phyloP scores from a whole-genome alignment of 2,113 vertebrate genomes.

The Danionella cerebrum region DNA sequence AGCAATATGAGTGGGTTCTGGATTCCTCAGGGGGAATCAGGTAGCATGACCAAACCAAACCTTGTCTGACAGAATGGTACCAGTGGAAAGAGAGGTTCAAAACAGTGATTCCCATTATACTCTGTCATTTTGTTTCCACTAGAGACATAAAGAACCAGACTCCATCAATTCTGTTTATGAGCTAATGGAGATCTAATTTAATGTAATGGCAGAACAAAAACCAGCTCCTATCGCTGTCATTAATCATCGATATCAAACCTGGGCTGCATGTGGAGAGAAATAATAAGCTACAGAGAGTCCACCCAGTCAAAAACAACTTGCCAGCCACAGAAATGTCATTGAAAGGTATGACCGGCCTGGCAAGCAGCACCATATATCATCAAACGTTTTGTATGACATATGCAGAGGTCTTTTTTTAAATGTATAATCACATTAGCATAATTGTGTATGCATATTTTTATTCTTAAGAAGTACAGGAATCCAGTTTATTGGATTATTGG shows the following conservation, averaged over 20 bases:
- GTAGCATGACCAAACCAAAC: too few relatives aligned
- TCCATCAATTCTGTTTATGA: slow-evolving; percentile 26
- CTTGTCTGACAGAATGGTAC: too few relatives aligned
- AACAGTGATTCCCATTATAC: neutral
- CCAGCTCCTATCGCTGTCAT: slow-evolving; percentile 19
- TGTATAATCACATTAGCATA: too few relatives aligned
- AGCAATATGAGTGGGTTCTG: too few relatives aligned
- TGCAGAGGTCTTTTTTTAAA: too few relatives aligned
- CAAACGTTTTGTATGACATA: neutral
- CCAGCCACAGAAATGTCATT: neutral
- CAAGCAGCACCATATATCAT: too few relatives aligned
- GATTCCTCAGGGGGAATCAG: too few relatives aligned
- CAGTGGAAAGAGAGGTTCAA: too few relatives aligned
- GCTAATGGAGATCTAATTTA: slow-evolving; percentile 31
- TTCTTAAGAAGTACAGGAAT: too few relatives aligned
- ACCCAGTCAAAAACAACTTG: neutral
- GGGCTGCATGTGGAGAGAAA: neutral
- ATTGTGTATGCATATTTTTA: too few relatives aligned
- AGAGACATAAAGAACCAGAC: slow-evolving; percentile 1
- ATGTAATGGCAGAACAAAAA: slow-evolving; percentile 21
- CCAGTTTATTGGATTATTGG: too few relatives aligned
- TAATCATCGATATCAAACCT: slow-evolving; percentile 26
- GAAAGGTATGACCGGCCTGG: neutral
- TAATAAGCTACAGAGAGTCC: neutral
- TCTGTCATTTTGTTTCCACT: neutral